Conservation (phyloP, 2,797 vertebrate species). For the Propithecus deckenii region DNA sequence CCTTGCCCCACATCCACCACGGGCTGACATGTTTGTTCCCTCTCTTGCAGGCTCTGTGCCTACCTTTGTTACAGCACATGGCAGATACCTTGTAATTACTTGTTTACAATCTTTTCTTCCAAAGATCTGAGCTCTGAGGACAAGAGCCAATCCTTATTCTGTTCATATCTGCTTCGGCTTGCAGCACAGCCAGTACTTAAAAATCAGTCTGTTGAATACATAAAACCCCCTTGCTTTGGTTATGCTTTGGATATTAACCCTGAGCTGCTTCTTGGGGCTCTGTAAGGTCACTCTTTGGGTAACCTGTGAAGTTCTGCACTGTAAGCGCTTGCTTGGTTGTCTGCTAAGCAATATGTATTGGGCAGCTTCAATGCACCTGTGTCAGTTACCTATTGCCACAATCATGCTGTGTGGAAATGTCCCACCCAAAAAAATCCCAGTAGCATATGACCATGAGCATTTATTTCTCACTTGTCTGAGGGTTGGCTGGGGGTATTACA, state of each 20-base stretch:
- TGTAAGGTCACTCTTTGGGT: neutral
- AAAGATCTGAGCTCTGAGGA: neutral
- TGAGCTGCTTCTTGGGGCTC: neutral
- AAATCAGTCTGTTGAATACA: neutral
- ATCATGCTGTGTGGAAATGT: neutral
- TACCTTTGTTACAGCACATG: neutral
- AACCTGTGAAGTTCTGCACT: neutral
- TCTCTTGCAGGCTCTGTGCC: neutral
- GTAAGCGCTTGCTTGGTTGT: neutral
- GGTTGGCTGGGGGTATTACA: neutral
- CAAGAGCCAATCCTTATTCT: neutral
- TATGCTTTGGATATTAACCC: neutral
- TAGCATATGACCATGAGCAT: neutral
- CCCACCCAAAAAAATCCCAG: neutral
- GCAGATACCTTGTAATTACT: neutral
- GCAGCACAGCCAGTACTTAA: neutral
- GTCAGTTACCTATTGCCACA: neutral
- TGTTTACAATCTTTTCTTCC: neutral
- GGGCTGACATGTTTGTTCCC: neutral
- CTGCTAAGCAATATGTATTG: neutral
- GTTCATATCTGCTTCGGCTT: neutral
- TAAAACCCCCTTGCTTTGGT: neutral
- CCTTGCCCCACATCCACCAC: too few species aligned
- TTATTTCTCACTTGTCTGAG: neutral
- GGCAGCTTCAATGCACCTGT: neutral